These are phyloP conservation scores for Stenchaetothrips biformis DNA, from an alignment of 2,888 invertebrate species.

Conservation along the genomic window DNA sequence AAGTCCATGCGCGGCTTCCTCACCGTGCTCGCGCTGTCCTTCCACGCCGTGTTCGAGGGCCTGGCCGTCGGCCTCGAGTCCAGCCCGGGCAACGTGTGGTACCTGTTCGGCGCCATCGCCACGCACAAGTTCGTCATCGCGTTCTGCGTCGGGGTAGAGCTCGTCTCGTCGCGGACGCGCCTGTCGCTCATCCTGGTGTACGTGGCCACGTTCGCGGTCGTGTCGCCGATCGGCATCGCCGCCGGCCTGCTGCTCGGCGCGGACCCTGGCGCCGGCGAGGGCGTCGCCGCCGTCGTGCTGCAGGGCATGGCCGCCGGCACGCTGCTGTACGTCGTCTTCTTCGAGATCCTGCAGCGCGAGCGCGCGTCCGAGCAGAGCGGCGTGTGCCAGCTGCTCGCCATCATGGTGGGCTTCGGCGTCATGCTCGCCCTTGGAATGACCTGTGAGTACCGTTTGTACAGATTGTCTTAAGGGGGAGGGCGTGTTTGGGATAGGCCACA, in stretches of 20 bases:
- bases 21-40: conserved; percentile 60
- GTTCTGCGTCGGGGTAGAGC: conserved; percentile 62
- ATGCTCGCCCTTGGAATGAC: conserved; percentile 51
- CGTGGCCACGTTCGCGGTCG: conserved; percentile 58
- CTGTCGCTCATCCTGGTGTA: conserved; percentile 51
- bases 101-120: conserved; percentile 60
- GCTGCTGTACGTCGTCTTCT: conserved; percentile 72
- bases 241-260: conserved; percentile 55
- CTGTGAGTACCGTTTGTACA: conserved; percentile 33
- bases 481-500: too few relatives aligned
- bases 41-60: conserved; percentile 67
- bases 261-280: conserved; percentile 46
- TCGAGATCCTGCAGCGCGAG: conserved; percentile 73
- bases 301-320: conserved; percentile 76
- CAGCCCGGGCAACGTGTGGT: conserved; percentile 58
- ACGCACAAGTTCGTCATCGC: conserved; percentile 63
- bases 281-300: conserved; percentile 51
- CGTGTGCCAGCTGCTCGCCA: conserved; percentile 53
- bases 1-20: conserved; percentile 51
- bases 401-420: conserved; percentile 54
- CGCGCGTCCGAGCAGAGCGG: conserved; percentile 55
- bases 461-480: too few relatives aligned
- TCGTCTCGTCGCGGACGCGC: conserved; percentile 53
- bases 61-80: conserved; percentile 73
- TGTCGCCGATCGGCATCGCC: conserved; percentile 64